Evolutionary conservation across 1,140 invertebrate species (phyloP), one percentile per base, ranked within the genome.

Genomic region (Anadara kagoshimensis): DNA sequence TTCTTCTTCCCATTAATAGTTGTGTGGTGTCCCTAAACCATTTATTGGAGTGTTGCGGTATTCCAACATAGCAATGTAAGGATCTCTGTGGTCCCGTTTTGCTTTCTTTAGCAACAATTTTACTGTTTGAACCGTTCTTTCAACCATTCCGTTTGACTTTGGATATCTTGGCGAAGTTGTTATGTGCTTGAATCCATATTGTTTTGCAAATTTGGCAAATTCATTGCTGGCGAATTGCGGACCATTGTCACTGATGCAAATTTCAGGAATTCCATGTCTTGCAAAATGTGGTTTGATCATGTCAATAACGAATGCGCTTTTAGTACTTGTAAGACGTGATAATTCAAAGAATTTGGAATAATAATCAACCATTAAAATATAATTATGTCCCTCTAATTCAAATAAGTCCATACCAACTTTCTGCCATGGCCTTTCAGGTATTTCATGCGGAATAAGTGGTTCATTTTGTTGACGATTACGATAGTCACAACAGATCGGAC

Each of bases 261-360:
- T 11, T n/a, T 77, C 71, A 16, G 76, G 79, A 20, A 84, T 81
- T 1, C 78, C 79, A 63, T 78, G 63, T 20, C 64, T 68, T 2
- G 74, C 76, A 67, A 83, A 84, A 1, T 78, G 66, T 16, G 49
- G 54, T 43, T 74, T 79, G 29, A 81, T 54, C 7, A 72, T 65
- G 14, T 66, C 57, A 24, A 80, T 81, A 5, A 78, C 73, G 10
- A 20, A 18, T 16, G 4, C 10, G 43, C 57, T 59, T 43, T 12
- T 59, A 7, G 11, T 7, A 24, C n/a, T 59, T 5, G 10, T 24
- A 0, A 67, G 12, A 11, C 12, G 36, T 1, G n/a, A 45, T 11
- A 69, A 22, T 61, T 69, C 44, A 29, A 66, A 78, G n/a, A 54
- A 74, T 16, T 78, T 70, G 4, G 56, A 58, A 56, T 68, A 78